Evolutionary conservation across 2,888 invertebrate species (phyloP), one percentile per base, ranked within the genome.

Genomic region (Cheilosia vulpina): DNA sequence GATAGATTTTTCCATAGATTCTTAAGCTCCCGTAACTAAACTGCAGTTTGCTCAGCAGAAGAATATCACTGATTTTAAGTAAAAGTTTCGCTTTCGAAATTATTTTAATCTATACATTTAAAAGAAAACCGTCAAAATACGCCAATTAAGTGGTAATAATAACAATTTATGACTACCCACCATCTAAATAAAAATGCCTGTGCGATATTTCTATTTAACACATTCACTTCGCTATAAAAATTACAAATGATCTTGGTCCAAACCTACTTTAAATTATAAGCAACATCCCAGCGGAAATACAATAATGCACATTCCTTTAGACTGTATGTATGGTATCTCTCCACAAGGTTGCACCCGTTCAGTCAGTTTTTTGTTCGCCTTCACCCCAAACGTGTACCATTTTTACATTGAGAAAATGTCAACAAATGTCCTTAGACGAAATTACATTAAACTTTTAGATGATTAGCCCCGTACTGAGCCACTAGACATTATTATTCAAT

Each of bases 381-480:
- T 81, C 69, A 75, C 27, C 62, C 24, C 62, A 45, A 63, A 52
- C n/a, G 63, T 55, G 73, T 47, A 55, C 55, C 63, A 47, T 24
- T 45, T 47, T 52, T 57, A 43, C 50, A 63, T 34, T 57, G 47
- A 50, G 50, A 55, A 66, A 78, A 83, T 83, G 79, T 68, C 79
- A 83, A 68, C 79, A 66, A 63, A 52, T 79, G 83, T 79, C 83
- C 79, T 83, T 73, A 79, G 43, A 79, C 24, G 50, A 68, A 60
- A 68, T 78, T 53, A 55, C 45, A 21, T 31, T 72, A 41, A 65
- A 43, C 43, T 66, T 65, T 66, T n/a, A 71, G 41, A 66, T 71
- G 53, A 24, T 34, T 41, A 43, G 21, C 27, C 21, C 65, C 17
- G 21, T 21, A 52, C 21, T 24, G 24, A 38, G 34, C 47, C 24